Evolutionary conservation across 2,797 vertebrate species (phyloP).

Genomic region (Tadarida brasiliensis): DNA sequence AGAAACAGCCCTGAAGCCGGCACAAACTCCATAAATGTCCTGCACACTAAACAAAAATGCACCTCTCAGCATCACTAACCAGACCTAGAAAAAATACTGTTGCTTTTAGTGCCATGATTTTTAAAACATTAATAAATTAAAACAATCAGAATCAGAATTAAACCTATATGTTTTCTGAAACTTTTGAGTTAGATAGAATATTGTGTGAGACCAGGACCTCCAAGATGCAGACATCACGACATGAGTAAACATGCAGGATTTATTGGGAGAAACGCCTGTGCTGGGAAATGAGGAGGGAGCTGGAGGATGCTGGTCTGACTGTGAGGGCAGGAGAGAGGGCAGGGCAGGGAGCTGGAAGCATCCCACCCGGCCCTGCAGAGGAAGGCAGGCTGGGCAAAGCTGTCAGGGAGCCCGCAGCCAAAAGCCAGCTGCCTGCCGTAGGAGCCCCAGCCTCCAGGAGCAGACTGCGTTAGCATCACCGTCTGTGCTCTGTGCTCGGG

Average conservation of each 20-base stretch:
- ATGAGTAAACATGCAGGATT: neutral
- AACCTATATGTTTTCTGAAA: neutral
- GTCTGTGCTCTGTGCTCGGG: too few species aligned
- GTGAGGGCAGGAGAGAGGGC: neutral
- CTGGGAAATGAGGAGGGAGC: neutral
- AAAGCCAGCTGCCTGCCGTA: neutral
- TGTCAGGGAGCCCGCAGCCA: neutral
- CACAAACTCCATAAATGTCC: neutral
- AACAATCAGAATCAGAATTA: neutral
- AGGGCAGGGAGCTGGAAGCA: neutral
- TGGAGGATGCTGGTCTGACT: neutral
- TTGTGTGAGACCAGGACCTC: neutral
- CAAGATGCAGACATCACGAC: neutral
- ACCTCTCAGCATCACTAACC: neutral
- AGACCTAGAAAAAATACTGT: neutral
- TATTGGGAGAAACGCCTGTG: neutral
- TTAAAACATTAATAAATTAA: slow-evolving; percentile 9
- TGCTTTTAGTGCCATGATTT: neutral
- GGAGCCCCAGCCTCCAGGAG: neutral
- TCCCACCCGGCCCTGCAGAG: too few species aligned
- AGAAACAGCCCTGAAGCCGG: neutral
- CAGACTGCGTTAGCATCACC: neutral
- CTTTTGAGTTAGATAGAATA: neutral
- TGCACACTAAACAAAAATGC: neutral
- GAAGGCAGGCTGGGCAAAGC: neutral